Evolutionary conservation across 2,888 invertebrate species (phyloP), one percentile per base, ranked within the genome.

Genomic region (Sesamia inferens): DNA sequence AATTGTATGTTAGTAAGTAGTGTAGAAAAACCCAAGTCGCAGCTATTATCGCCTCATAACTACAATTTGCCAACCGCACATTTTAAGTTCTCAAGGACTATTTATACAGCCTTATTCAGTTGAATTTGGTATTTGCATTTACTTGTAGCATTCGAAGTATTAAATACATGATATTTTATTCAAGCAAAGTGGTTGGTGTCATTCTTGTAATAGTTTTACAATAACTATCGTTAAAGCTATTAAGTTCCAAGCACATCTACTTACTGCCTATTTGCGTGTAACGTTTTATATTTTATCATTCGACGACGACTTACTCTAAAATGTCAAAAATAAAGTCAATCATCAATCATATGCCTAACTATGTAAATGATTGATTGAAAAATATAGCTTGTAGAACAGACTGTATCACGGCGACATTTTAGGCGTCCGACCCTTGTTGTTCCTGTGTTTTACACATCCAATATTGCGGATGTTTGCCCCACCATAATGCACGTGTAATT

Each of bases 401-500:
- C 8, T 24, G 11, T 31, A 16, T 39, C n/a, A 55, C 16, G 13
- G 19, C 13, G 59, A 19, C 64, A 66, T 67, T 67, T 78, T 81
- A 81, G 42, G 22, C 13, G 7, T 31, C 47, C 11, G 5, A 6
- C 22, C 19, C 24, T 54, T 74, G 39, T 63, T 74, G 47, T 62
- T 62, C 47, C 76, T 78, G 68, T 57, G 74, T 83, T 78, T 79
- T 80, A 68, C 62, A 42, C 31, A 57, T 64, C 76, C 84, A 79
- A 72, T 51, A 79, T 64, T 66, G 69, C 79, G 77, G 76, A 73
- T 87, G 75, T 86, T 85, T 84, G 77, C 68, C 68, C 69, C 74
- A 58, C 42, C 66, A 81, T 86, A 82, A 87, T 86, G 81, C 78
- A 82, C 76, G 78, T 79, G 85, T 86, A 84, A 87, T 86, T 77